Base-by-base conservation (phyloP, 1,140 invertebrate species). In the Cardiocondyla obscurior region DNA sequence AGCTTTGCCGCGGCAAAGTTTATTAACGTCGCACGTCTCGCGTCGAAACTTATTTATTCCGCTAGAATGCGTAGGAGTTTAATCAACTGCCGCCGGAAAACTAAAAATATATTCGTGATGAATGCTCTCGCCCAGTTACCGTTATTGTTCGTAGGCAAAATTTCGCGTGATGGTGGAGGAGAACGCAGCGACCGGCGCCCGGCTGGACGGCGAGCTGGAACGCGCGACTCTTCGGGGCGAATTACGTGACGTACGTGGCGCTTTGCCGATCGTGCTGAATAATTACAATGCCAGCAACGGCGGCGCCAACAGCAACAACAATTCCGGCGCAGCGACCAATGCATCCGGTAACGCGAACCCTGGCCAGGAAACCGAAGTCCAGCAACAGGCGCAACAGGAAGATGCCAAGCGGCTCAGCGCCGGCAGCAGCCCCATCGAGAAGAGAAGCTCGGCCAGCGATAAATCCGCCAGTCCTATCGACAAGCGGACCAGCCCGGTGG, bases 141-240 rank as follows among this genome's bases (percentile, higher is more conserved):
- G n/a, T n/a, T n/a, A n/a, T 62, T 73, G 10, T 69, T 89, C 85
- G 0, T 91, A 95, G 94, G 94, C 94, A 85, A 96, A 96, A 94
- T 96, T 96, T 92, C 95, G 95, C 90, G 95, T 95, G 92, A 96
- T 96, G 96, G 95, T 96, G 87, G 96, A 96, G 92, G 96, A 96
- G 91, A 96, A 96, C 93, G 95, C 95, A 93, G 94, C 95, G 84
- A 94, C 96, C 70, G 95, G 95, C 53, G 93, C 94, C 79, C 94
- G 95, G 85, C 95, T 96, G 82, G 96, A 96, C 90, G 94, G 94
- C n/a, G 95, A 95, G 87, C 94, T 96, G 65, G 95, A 95, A 85
- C 93, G 94, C 74, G 95, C 93, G 53, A 92, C 93, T 36, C 92
- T 96, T 46, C 92, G 95, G 49, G 94, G 94, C 19, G 95, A 96